Conservation (phyloP, 2,797 vertebrate species). For the Acrocephalus scirpaceus region DNA sequence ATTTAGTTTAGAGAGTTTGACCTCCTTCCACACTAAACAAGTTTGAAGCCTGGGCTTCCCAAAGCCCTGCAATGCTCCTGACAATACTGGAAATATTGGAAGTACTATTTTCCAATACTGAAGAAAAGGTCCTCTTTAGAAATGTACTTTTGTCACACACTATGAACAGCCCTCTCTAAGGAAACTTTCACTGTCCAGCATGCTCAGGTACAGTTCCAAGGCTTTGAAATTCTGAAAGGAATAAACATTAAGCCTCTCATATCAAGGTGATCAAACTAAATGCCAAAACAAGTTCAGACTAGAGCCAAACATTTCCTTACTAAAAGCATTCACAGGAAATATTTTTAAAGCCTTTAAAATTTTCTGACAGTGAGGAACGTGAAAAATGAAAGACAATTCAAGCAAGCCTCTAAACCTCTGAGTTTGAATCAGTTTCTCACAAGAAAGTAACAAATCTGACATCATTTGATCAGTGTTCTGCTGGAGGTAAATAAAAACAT, state of each 20-base stretch:
- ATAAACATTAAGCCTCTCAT: neutral
- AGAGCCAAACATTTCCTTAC: neutral
- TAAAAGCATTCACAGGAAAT: neutral
- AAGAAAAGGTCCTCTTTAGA: neutral
- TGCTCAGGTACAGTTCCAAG: neutral
- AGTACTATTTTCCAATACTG: too few species aligned
- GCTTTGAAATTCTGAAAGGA: neutral
- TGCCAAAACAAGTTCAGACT: slow-evolving; percentile 22
- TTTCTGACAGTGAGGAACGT: neutral
- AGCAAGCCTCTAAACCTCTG: neutral
- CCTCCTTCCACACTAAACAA: neutral
- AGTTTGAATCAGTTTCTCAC: neutral
- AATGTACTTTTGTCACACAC: neutral
- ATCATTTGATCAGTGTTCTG: neutral
- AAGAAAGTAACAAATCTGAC: neutral
- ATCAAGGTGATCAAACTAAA: neutral
- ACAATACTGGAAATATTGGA: neutral
- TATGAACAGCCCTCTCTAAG: neutral
- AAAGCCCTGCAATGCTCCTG: neutral
- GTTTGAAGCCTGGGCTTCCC: neutral
- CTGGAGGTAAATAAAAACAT: neutral
- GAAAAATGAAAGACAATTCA: slow-evolving; percentile 11
- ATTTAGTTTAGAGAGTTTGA: neutral
- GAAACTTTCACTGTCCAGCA: neutral
- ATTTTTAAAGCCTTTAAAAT: slow-evolving; percentile 8